Percentiles rank a stretch among this genome's conserved stretches.
These are phyloP conservation scores for Onychomys leucogaster DNA, from an alignment of 2,797 vertebrate species.

Conservation along the genomic window DNA sequence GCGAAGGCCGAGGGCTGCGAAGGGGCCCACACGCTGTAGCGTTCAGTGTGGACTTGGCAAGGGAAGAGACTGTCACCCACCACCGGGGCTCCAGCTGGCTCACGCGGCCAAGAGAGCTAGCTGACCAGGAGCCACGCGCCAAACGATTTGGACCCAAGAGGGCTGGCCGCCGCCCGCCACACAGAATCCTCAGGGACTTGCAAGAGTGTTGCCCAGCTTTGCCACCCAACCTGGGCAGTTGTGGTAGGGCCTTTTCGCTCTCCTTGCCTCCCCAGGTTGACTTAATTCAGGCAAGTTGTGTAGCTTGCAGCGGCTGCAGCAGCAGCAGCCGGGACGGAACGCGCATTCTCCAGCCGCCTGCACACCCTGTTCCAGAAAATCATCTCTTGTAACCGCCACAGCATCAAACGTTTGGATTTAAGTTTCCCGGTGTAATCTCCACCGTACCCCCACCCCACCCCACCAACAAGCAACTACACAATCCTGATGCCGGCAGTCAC, in stretches of 20 bases:
- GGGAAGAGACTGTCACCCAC: background rate
- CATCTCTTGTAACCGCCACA: conserved; percentile 29
- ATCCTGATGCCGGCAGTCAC: conserved; percentile 57
- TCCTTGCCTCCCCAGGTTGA: background rate
- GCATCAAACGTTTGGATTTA: conserved; percentile 53
- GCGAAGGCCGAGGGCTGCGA: background rate
- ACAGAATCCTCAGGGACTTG: conserved; percentile 7
- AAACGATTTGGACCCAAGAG: background rate
- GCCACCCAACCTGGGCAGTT: background rate
- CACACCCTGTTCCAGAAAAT: conserved; percentile 30
- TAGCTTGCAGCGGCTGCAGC: background rate
- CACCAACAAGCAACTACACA: background rate
- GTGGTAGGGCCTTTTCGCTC: background rate
- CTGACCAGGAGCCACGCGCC: fast-evolving
- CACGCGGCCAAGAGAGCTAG: background rate
- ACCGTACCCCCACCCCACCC: background rate
- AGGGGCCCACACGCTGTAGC: background rate
- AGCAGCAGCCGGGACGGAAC: background rate
- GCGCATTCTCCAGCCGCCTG: conserved; percentile 63
- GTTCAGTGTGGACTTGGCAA: background rate
- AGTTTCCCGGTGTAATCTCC: conserved; percentile 54
- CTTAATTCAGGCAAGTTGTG: conserved; percentile 70
- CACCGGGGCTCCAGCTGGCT: background rate
- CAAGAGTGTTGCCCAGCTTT: fast-evolving
- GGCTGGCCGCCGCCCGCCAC: background rate